These are phyloP conservation scores for Knipowitschia caucasica DNA, from an alignment of 2,797 vertebrate genomes.

Conservation along the genomic window DNA sequence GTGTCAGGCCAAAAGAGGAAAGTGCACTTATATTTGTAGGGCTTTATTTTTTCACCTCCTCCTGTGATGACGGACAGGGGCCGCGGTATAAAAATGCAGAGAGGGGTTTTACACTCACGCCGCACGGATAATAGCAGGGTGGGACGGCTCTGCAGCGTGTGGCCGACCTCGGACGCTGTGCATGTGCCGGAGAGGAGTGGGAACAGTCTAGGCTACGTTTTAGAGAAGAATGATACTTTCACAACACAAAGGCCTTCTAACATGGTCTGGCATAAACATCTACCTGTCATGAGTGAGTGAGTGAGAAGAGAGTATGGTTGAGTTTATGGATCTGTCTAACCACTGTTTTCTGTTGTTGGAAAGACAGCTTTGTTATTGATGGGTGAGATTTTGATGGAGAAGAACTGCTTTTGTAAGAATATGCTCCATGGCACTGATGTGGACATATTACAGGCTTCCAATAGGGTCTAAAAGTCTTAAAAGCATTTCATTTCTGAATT, in stretches of 20 bases:
- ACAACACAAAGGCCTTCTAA: slow-evolving; percentile 25
- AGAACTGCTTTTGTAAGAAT: background rate
- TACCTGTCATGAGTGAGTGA: background rate
- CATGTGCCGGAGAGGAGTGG: slow-evolving; percentile 20
- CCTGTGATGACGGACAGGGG: slow-evolving; percentile 42
- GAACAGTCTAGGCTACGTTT: slow-evolving; percentile 38
- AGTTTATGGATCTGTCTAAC: background rate
- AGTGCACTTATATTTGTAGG: slow-evolving; percentile 15
- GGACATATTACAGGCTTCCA: too few species aligned
- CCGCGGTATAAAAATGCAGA: slow-evolving; percentile 17
- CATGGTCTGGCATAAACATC: slow-evolving; percentile 1
- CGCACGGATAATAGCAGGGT: slow-evolving; percentile 70
- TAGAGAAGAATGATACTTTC: slow-evolving; percentile 51
- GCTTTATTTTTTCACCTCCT: slow-evolving; percentile 41
- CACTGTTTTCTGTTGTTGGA: background rate
- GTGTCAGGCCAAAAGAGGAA: slow-evolving; percentile 8
- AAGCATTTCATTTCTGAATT: too few species aligned
- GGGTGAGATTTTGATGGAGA: too few species aligned
- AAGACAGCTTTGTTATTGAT: background rate
- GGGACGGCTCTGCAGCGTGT: slow-evolving; percentile 49
- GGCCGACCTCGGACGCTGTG: slow-evolving; percentile 24
- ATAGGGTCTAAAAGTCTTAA: too few species aligned
- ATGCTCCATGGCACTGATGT: background rate
- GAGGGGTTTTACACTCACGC: slow-evolving; percentile 53
- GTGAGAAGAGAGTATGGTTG: background rate